A percentile compares a stretch with the other conserved stretches of the same genome.
phyloP scores from a whole-genome alignment of 1,140 invertebrate species.

The Calephelis virginiensis region DNA sequence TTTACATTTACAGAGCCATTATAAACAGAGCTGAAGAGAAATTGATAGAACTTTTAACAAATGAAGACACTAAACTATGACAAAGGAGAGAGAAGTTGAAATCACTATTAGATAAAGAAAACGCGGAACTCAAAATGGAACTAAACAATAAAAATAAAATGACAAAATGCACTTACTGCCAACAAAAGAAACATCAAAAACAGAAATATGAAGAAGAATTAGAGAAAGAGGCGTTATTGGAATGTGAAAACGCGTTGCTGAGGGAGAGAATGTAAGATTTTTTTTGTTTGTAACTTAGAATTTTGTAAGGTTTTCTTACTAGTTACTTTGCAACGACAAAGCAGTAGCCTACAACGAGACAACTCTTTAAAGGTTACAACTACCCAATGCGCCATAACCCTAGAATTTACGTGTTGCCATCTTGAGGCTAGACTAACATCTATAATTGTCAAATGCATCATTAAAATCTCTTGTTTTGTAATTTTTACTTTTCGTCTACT shows the following conservation, averaged over 20 bases:
- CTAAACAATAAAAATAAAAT: constrained; percentile 37
- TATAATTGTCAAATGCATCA: too few relatives aligned
- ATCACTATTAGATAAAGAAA: constrained; percentile 48
- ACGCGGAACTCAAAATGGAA: constrained; percentile 47
- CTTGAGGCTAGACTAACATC: too few relatives aligned
- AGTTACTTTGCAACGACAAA: too few relatives aligned
- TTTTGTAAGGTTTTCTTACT: too few relatives aligned
- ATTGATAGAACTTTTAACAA: constrained; percentile 44
- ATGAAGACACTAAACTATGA: constrained; percentile 62
- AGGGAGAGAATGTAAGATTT: constrained; percentile 62
- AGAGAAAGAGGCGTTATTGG: constrained; percentile 46
- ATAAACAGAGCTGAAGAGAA: constrained; percentile 54
- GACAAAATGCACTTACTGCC: constrained; percentile 49
- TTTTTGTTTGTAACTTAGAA: constrained; percentile 3
- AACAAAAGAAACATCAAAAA: constrained; percentile 41
- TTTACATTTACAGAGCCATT: constrained; percentile 42
- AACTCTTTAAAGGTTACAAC: too few relatives aligned
- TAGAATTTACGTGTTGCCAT: too few relatives aligned
- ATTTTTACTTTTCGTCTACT: too few relatives aligned
- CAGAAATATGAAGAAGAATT: constrained; percentile 49
- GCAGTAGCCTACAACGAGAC: too few relatives aligned
- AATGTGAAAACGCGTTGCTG: constrained; percentile 57
- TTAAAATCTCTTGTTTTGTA: too few relatives aligned
- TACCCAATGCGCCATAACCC: too few relatives aligned
- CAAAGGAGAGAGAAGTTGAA: constrained; percentile 54